These are phyloP conservation scores for Pomatorhinus ruficollis DNA, from an alignment of 2,113 vertebrate species.

Conservation along the genomic window DNA sequence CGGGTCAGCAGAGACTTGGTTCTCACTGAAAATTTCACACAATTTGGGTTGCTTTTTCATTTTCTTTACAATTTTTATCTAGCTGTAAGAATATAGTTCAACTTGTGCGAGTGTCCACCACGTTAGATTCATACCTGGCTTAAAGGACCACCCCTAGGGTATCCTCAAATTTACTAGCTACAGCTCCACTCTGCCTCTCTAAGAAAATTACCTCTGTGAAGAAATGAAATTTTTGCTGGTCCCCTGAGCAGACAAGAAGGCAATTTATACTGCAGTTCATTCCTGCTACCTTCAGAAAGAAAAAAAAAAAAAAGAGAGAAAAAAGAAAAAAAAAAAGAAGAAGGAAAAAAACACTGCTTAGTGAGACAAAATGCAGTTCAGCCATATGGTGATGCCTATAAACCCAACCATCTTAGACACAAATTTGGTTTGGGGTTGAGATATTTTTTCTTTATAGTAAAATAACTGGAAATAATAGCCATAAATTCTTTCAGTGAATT, in stretches of 20 bases:
- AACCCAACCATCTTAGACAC: background rate
- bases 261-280: background rate
- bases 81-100: background rate
- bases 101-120: background rate
- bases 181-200: background rate
- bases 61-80: background rate
- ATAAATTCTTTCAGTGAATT: slow-evolving; percentile 20
- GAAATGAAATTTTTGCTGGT: slow-evolving; percentile 39
- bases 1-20: background rate
- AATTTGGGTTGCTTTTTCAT: background rate
- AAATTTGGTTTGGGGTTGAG: background rate
- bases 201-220: background rate
- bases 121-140: fast-evolving
- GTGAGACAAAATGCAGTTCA: background rate
- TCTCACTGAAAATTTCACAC: background rate
- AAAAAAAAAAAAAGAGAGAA: background rate
- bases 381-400: background rate
- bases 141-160: background rate
- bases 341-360: background rate
- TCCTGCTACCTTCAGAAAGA: background rate
- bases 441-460: background rate
- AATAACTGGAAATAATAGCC: background rate
- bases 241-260: background rate
- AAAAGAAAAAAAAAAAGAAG: background rate
- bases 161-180: slow-evolving; percentile 5